A percentile compares a stretch with the other conserved stretches of the same genome.
Conservation (phyloP, 2,797 vertebrate genomes). For the Galagoides demidoff region DNA sequence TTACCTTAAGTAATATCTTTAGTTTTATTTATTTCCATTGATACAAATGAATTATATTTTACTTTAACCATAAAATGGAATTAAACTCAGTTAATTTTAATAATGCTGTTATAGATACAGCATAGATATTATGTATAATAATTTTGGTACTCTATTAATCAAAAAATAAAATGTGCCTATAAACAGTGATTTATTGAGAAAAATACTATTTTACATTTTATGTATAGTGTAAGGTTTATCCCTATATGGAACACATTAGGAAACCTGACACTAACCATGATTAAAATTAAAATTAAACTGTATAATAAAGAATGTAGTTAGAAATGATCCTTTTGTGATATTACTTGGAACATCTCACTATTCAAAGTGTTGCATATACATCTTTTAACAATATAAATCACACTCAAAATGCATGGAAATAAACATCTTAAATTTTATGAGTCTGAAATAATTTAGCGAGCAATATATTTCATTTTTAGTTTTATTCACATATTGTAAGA, state of each 20-base stretch:
- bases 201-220: slow-evolving; percentile 79
- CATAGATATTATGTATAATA: slow-evolving; percentile 78
- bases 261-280: background rate
- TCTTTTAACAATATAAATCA: slow-evolving; percentile 36
- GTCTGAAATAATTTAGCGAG: slow-evolving; percentile 25
- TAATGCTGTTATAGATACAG: slow-evolving; percentile 81
- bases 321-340: slow-evolving; percentile 35
- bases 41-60: slow-evolving; percentile 81
- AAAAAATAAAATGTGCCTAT: slow-evolving; percentile 67
- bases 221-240: slow-evolving; percentile 48
- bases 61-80: slow-evolving; percentile 81
- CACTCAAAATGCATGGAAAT: background rate
- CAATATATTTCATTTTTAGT: background rate
- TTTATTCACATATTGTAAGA: background rate
- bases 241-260: slow-evolving; percentile 55
- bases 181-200: slow-evolving; percentile 72
- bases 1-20: background rate
- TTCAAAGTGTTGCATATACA: background rate
- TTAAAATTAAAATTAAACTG: slow-evolving; percentile 61
- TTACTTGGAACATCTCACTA: slow-evolving; percentile 26
- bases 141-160: slow-evolving; percentile 81
- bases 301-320: background rate
- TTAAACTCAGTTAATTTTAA: slow-evolving; percentile 84
- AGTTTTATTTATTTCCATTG: slow-evolving; percentile 59
- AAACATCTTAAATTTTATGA: background rate